Base-by-base conservation (phyloP, 2,797 vertebrate species). In the Melanotaenia trifasciata region DNA sequence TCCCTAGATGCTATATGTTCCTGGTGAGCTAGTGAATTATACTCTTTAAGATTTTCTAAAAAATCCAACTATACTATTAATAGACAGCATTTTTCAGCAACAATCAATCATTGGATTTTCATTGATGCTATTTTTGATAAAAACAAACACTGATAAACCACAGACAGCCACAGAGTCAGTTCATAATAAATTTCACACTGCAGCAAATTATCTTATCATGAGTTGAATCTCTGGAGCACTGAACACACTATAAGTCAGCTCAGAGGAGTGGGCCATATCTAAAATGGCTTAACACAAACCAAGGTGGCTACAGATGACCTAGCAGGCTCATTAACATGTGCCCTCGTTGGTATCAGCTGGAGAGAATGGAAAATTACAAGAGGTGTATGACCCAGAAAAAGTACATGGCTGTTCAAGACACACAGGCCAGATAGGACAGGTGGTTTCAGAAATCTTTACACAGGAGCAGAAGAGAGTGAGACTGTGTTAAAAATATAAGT, bases 341-440 rank as follows among this genome's bases (percentile, higher is more conserved):
- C 20, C 64, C 12, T 38, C 38, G 43, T 28, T 64, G 36, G 63
- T 85, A 69, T 76, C 81, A 86, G 64, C 64, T 66, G 74, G 72
- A 51, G 71, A 84, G 81, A 88, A 89, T 81, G 93, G 90, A 94
- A 95, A 94, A 87, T 80, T 86, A 91, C 87, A 76, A 61, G 74
- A 59, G 67, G 43, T 47, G 62, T 65, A 33, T 69, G 83, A 87
- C 70, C 69, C 43, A 74, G 63, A 63, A 60, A 72, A 67, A 58
- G 77, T 20, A 60, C 0, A 51, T 64, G 66, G 32, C 67, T 51
- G 79, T 32, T 56, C 43, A 69, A 58, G 69, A 83, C 65, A 78
- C 59, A 72, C 7, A 18, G n/a, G 61, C 63, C 58, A 62, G 57
- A 80, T 47, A 60, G 68, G 80, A 70, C 78, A 86, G 70, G 79